Conservation (phyloP, 2,113 vertebrate species). For the Platysteira castanea region DNA sequence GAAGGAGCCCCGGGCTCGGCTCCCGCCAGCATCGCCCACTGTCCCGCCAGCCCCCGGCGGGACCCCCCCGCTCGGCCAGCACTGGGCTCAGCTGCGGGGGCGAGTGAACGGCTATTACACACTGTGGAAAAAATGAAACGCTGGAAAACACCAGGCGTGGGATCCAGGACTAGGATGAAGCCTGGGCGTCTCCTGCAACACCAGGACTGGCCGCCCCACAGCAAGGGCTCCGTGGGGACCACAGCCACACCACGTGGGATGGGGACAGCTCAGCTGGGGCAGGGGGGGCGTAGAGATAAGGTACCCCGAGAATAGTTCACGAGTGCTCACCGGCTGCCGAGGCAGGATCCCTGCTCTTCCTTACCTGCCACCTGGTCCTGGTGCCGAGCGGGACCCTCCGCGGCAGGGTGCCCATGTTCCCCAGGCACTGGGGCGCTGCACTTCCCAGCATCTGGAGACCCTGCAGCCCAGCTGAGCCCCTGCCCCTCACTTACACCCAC, state of each 20-base stretch:
- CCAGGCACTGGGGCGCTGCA: rapidly evolving
- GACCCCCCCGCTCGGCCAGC: background rate
- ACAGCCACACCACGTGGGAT: background rate
- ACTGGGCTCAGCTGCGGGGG: background rate
- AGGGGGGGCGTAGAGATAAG: background rate
- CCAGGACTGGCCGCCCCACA: rapidly evolving
- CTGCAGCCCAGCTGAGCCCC: background rate
- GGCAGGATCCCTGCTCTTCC: background rate
- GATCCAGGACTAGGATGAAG: background rate
- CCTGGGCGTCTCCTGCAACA: background rate
- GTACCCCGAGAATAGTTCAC: background rate
- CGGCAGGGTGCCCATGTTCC: background rate
- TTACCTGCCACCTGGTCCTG: conserved; percentile 21
- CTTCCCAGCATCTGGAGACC: background rate
- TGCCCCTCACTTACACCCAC: background rate
- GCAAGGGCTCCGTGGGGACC: background rate
- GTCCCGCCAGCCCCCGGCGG: rapidly evolving
- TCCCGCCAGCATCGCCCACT: rapidly evolving
- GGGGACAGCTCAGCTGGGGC: background rate
- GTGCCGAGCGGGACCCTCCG: background rate
- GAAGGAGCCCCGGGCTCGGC: rapidly evolving
- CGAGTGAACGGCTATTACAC: background rate
- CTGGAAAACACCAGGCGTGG: conserved; percentile 37
- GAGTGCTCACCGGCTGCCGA: rapidly evolving
- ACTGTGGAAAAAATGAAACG: conserved; percentile 42